Base-by-base conservation (phyloP, 1,140 invertebrate genomes). In the Apolygus lucorum region DNA sequence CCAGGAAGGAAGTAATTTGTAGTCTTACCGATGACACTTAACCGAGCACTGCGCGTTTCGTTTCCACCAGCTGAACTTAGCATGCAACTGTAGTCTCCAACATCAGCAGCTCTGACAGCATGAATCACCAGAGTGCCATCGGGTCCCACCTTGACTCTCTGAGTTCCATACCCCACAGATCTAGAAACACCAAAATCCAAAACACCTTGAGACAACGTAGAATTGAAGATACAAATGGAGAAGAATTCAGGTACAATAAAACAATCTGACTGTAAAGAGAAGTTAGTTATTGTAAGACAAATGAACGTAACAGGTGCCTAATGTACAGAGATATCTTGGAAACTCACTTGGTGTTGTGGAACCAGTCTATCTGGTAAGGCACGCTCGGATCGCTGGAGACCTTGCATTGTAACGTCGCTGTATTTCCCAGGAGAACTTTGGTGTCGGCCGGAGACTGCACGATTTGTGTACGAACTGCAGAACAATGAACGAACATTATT, bases 361-460 rank as follows among this genome's bases (percentile, higher is more conserved):
- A 93, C 96, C 95, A 98, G 72, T 90, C 86, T 73, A 97, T 88
- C 73, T 90, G 87, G 75, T 89, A 94, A n/a, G 88, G 86, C n/a
- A 97, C 90, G 71, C 87, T 87, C 24, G 91, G 88, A 81, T 97
- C 95, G 76, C 89, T 91, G n/a, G 89, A 93, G 27, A 97, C 90
- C 82, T 91, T 93, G 81, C 96, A 98, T 74, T 94, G 91, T 65
- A 98, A 81, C 22, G 90, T 89, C 1, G 94, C 94, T 28, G 90
- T 94, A 64, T 94, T 89, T 22, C 94, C 94, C 1, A 97, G 82
- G 52, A 96, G 85, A 24, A 95, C 92, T 73, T 87, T 86, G 1
- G 90, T 91, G 78, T 96, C 92, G 68, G 90, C 90, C 52, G 95
- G 95, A 63, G 94, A 94, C 74, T 92, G 88, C 65, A 92, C 85